Evolutionary conservation across 64 coral and sea anemone genomes (phyloP).

Genomic region (Montipora sp.): DNA sequence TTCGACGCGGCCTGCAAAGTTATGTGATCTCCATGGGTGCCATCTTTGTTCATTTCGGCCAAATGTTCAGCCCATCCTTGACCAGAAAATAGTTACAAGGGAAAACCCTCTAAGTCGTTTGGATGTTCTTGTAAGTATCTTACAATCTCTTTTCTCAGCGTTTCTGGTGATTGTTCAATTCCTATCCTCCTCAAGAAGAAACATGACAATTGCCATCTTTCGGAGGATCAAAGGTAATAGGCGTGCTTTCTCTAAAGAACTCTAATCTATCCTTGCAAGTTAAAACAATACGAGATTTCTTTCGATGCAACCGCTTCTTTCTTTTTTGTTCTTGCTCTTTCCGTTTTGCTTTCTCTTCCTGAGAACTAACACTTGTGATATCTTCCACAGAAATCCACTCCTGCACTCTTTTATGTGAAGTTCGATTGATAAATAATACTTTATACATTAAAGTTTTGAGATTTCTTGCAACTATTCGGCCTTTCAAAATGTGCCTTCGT

Average conservation of each 20-base stretch:
- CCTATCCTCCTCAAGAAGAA: slow-evolving; percentile 4
- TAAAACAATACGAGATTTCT: background rate
- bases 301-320: background rate
- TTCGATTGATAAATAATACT: slow-evolving; percentile 25
- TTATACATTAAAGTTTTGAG: slow-evolving; percentile 27
- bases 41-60: slow-evolving; percentile 13
- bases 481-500: slow-evolving; percentile 30
- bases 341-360: background rate
- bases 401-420: background rate
- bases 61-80: slow-evolving; percentile 19
- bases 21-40: slow-evolving; percentile 33
- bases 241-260: too few species aligned
- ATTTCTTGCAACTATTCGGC: slow-evolving; percentile 17
- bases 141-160: slow-evolving; percentile 21
- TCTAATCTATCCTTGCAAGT: background rate
- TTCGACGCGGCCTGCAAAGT: slow-evolving; percentile 25
- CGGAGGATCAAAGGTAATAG: too few species aligned
- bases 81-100: slow-evolving; percentile 19
- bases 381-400: slow-evolving; percentile 12
- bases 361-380: background rate
- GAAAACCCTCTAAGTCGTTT: slow-evolving; percentile 25
- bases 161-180: background rate
- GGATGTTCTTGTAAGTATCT: slow-evolving; percentile 9
- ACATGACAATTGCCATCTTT: background rate
- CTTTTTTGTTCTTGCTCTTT: background rate